Conservation (phyloP, 2,113 vertebrate genomes). For the Spermophilus dauricus region DNA sequence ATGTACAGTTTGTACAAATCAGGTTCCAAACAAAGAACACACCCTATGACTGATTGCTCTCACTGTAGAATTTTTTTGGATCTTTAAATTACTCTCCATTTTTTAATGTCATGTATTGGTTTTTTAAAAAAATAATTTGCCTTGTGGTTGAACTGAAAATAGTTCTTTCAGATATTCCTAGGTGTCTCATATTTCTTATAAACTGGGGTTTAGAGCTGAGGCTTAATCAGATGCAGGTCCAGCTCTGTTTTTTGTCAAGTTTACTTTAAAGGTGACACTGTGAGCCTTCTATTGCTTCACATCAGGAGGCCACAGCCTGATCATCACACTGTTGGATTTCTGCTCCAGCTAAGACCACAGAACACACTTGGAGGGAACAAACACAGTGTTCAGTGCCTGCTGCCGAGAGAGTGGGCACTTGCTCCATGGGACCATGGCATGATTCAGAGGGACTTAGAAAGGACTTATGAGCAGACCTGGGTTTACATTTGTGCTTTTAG, state of each 20-base stretch:
- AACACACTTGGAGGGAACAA: not conserved
- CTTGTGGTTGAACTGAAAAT: not conserved
- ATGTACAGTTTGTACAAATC: not conserved
- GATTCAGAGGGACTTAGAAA: not conserved
- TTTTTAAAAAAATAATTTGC: not conserved
- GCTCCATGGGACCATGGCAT: too few species aligned
- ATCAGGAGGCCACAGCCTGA: not conserved
- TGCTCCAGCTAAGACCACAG: not conserved
- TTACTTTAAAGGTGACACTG: not conserved
- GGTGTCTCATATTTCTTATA: not conserved
- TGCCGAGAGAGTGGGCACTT: not conserved
- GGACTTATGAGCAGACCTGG: not conserved
- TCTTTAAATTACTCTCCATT: not conserved
- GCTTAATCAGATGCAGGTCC: not conserved
- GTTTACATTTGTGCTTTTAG: not conserved
- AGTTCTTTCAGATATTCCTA: not conserved
- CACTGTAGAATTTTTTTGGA: not conserved
- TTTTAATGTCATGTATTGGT: slow-evolving; percentile 27
- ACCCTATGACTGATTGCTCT: not conserved
- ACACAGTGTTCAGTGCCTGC: not conserved
- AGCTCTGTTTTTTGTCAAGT: not conserved
- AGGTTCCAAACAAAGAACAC: not conserved
- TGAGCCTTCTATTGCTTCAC: not conserved
- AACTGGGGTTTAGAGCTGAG: slow-evolving; percentile 1
- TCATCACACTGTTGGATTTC: too few species aligned